Conservation (phyloP, 2,797 vertebrate species). For the Gallirallus australis region DNA sequence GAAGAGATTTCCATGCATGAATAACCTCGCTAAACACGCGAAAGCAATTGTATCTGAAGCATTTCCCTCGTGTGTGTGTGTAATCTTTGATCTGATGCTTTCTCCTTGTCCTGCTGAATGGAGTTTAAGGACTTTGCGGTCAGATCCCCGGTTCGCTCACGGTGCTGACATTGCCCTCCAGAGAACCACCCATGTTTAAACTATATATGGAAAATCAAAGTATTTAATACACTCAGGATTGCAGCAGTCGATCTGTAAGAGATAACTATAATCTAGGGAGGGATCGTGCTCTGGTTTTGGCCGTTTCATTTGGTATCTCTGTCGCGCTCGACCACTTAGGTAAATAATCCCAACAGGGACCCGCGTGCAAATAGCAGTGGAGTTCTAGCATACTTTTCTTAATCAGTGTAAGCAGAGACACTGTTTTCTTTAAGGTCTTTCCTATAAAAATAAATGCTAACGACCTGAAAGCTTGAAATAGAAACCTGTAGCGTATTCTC, state of each 20-base stretch:
- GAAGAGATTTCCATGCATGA: background rate
- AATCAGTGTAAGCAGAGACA: background rate
- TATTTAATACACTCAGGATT: background rate
- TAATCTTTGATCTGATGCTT: background rate
- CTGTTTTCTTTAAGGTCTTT: background rate
- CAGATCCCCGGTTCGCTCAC: background rate
- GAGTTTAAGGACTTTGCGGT: background rate
- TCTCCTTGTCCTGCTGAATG: background rate
- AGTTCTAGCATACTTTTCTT: background rate
- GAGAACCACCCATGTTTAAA: background rate
- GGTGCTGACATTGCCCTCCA: background rate
- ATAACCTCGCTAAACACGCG: background rate
- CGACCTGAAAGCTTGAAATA: background rate
- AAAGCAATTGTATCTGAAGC: constrained; percentile 17
- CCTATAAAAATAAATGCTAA: background rate
- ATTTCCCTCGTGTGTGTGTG: background rate
- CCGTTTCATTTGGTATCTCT: background rate
- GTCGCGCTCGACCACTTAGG: background rate
- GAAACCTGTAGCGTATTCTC: background rate
- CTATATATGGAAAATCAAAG: background rate
- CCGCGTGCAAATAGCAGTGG: accelerated
- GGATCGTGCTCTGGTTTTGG: background rate
- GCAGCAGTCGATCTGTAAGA: background rate
- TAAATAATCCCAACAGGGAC: background rate
- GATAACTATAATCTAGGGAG: background rate